phyloP scores from a whole-genome alignment of 2,797 vertebrate genomes.

The Galago senegalensis region DNA sequence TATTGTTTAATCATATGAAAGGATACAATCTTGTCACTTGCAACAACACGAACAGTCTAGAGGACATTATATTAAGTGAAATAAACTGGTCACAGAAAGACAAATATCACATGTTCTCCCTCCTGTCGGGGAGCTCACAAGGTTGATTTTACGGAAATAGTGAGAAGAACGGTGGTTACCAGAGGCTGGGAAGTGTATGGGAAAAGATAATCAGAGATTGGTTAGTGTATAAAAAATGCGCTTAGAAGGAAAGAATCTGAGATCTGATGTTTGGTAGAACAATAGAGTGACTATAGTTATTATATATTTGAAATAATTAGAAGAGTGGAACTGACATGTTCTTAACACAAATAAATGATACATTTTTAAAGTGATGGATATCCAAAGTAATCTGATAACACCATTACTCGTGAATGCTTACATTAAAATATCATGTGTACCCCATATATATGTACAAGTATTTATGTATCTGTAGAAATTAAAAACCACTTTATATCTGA shows the following conservation, averaged over 20 bases:
- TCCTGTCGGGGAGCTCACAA: background rate
- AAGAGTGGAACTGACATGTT: background rate
- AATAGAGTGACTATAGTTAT: background rate
- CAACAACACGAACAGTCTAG: background rate
- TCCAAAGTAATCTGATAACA: background rate
- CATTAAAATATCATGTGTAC: background rate
- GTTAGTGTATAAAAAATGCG: background rate
- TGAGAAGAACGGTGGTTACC: background rate
- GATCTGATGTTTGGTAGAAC: background rate
- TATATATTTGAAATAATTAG: background rate
- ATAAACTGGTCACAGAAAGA: background rate
- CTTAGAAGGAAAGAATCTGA: background rate
- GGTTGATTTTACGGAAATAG: background rate
- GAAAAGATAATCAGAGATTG: background rate
- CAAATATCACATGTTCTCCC: background rate
- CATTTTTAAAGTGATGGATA: background rate
- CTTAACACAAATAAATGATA: background rate
- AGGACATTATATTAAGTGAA: background rate
- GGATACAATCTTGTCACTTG: background rate
- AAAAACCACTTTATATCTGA: background rate
- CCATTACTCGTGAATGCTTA: background rate
- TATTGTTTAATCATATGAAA: background rate
- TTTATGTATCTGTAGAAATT: background rate
- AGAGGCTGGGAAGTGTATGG: background rate
- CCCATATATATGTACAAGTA: background rate